A percentile compares a stretch with the other conserved stretches of the same genome.
Conservation (phyloP, 2,888 invertebrate species). For the Folsomia manolachei region DNA sequence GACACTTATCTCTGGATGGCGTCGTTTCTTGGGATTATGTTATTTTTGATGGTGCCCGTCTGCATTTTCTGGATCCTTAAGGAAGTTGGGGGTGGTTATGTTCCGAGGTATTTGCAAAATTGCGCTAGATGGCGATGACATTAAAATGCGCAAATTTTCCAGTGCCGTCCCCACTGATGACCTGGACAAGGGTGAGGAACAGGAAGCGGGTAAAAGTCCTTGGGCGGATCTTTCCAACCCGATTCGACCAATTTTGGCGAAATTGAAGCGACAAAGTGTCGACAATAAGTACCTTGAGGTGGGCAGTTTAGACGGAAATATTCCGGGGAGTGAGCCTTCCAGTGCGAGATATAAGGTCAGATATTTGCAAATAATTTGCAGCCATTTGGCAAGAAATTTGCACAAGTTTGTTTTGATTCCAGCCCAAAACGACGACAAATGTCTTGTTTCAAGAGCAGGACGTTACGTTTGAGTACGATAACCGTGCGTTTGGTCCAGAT, state of each 20-base stretch:
- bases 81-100: background rate
- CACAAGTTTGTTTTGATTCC: too few species aligned
- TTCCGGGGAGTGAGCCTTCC: background rate
- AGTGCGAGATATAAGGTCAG: background rate
- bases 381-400: background rate
- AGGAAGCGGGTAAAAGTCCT: background rate
- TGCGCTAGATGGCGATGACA: background rate
- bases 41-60: slow-evolving; percentile 20
- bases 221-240: slow-evolving; percentile 6
- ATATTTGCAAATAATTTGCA: background rate
- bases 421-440: background rate
- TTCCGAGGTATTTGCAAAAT: background rate
- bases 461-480: slow-evolving; percentile 8
- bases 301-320: background rate
- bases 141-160: background rate
- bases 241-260: background rate
- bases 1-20: slow-evolving; percentile 28
- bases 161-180: background rate
- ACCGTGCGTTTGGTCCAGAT: background rate
- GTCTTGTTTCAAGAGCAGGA: slow-evolving; percentile 13
- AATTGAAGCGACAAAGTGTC: slow-evolving; percentile 1
- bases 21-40: slow-evolving; percentile 26
- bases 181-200: background rate
- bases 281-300: slow-evolving; percentile 9
- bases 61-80: slow-evolving; percentile 20